Conservation (phyloP, 2,888 invertebrate genomes). For the Drosophila phalerata region DNA sequence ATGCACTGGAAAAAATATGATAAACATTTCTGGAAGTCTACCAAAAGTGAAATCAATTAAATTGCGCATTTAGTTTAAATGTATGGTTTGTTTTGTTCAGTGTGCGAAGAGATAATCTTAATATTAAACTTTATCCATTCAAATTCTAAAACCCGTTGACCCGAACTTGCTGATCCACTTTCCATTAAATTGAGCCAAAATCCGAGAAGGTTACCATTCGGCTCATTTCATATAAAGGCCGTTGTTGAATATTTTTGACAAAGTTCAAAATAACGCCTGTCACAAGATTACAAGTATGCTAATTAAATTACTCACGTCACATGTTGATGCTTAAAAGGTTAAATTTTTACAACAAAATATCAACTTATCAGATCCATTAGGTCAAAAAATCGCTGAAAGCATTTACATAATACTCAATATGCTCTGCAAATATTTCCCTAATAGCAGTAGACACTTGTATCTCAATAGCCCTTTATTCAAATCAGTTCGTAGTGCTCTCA, state of each 20-base stretch:
- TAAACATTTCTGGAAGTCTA: neutral
- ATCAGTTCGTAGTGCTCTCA: slow-evolving; percentile 10
- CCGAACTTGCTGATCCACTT: slow-evolving; percentile 61
- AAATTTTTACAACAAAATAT: neutral
- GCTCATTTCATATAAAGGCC: slow-evolving; percentile 43
- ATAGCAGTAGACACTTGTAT: slow-evolving; percentile 1
- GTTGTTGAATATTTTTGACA: slow-evolving; percentile 10
- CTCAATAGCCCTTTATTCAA: slow-evolving; percentile 12
- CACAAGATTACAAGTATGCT: slow-evolving; percentile 43
- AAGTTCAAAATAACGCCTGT: slow-evolving; percentile 44
- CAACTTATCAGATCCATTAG: slow-evolving; percentile 26
- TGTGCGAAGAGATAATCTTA: slow-evolving; percentile 29
- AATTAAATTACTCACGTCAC: slow-evolving; percentile 39
- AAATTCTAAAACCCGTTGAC: slow-evolving; percentile 62
- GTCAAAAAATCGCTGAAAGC: slow-evolving; percentile 35
- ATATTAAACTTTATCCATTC: slow-evolving; percentile 19
- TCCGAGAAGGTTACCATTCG: slow-evolving; percentile 42
- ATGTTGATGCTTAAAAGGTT: slow-evolving; percentile 12
- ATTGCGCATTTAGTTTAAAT: neutral
- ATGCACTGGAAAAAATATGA: slow-evolving; percentile 42
- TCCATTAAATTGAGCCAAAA: slow-evolving; percentile 8
- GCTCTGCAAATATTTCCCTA: slow-evolving; percentile 2
- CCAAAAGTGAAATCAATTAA: neutral
- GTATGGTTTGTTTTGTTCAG: slow-evolving; percentile 13
- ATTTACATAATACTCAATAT: slow-evolving; percentile 28